These are phyloP conservation scores for Noctua comes DNA, from an alignment of 2,888 invertebrate species.

Conservation along the genomic window DNA sequence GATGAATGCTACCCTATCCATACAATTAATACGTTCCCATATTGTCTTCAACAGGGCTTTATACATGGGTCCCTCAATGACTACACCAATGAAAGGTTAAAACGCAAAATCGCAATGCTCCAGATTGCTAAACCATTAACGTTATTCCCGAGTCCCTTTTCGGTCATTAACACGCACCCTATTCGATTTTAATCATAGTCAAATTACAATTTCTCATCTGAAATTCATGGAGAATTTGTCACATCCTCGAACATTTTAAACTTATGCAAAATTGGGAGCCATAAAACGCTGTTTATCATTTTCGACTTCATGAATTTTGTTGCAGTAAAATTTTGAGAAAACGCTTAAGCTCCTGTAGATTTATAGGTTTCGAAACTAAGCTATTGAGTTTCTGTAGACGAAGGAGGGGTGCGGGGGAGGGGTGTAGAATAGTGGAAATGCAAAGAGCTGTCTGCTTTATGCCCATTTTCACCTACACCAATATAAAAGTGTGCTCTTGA, in stretches of 20 bases:
- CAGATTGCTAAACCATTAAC: neutral
- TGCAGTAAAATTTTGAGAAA: conserved; percentile 52
- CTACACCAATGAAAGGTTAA: neutral
- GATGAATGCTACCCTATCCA: neutral
- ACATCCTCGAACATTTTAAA: conserved; percentile 31
- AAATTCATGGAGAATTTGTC: conserved; percentile 26
- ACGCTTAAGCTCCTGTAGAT: conserved; percentile 38
- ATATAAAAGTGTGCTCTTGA: neutral
- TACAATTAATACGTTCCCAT: neutral
- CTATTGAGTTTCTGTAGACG: conserved; percentile 43
- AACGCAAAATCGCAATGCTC: neutral
- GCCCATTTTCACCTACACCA: neutral
- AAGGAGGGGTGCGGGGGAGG: neutral
- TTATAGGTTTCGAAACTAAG: conserved; percentile 50
- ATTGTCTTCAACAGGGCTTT: neutral
- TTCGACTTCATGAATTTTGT: conserved; percentile 51
- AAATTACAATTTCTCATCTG: neutral
- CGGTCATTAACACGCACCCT: neutral
- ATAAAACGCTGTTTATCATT: conserved; percentile 53
- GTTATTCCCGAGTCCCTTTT: neutral
- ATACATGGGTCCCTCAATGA: neutral
- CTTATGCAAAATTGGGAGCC: conserved; percentile 19
- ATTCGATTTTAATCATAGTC: neutral
- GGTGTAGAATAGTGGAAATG: conserved; percentile 22
- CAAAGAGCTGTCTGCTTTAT: conserved; percentile 34